phyloP scores from a whole-genome alignment of 1,140 invertebrate species.

The Zaprionus nigranus region DNA sequence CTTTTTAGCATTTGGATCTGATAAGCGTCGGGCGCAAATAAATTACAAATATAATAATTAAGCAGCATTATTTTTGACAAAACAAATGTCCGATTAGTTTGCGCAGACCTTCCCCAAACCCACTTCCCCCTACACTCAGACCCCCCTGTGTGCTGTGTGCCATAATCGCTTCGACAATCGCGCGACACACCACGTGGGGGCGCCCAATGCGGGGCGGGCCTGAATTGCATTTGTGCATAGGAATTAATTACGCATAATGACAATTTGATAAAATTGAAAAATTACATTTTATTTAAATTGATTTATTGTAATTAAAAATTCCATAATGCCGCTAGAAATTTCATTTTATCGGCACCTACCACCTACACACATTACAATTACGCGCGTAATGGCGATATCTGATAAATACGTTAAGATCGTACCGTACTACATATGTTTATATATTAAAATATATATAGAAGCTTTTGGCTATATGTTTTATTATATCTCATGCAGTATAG shows the following conservation, averaged over 20 bases:
- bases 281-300: conserved; percentile 82
- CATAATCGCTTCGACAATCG: conserved; percentile 40
- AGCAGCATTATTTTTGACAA: conserved; percentile 82
- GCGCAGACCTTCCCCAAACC: not conserved
- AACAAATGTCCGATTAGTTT: conserved; percentile 63
- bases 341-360: conserved; percentile 40
- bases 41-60: conserved; percentile 83
- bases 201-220: conserved; percentile 30
- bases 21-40: conserved; percentile 73
- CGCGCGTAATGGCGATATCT: not conserved
- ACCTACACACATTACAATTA: not conserved
- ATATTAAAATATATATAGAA: not conserved
- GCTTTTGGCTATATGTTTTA: not conserved
- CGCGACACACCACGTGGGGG: conserved; percentile 23
- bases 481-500: not conserved
- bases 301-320: conserved; percentile 83
- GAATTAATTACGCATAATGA: conserved; percentile 84
- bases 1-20: conserved; percentile 75
- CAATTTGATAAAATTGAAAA: conserved; percentile 84
- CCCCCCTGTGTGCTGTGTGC: not conserved
- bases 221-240: conserved; percentile 80
- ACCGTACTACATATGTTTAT: too few species aligned
- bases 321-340: conserved; percentile 57
- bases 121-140: not conserved
- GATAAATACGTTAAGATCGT: not conserved